Evolutionary conservation across 2,888 invertebrate species (phyloP), one percentile per base, ranked within the genome.

Genomic region (Cephus pulcher): DNA sequence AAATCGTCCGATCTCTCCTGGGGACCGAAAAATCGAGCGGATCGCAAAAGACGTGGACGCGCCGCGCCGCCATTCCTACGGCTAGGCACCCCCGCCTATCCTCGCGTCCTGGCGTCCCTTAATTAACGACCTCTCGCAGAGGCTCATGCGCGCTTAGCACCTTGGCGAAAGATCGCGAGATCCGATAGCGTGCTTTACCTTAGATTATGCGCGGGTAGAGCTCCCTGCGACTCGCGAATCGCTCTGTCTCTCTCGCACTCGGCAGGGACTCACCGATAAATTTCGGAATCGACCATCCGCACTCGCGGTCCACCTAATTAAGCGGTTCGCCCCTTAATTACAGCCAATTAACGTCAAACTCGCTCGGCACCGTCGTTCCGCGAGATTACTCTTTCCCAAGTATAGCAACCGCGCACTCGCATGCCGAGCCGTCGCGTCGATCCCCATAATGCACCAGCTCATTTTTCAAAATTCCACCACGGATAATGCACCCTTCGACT

Each of bases 341-440:
- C 86, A 85, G 86, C 87, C 88, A 89, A 89, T 89, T 89, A 89
- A 89, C 85, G 88, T 89, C 88, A 88, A 87, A 86, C 84, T 86
- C 82, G 80, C 79, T 81, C 75, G 69, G 77, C 78, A 78, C 80
- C 81, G 85, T 85, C 81, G 80, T 79, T 34, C 73, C 68, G 12
- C 40, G 40, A 81, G 82, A 85, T 82, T 83, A 35, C 34, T 9
- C 30, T 56, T 23, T 56, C 56, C 56, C 56, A 9, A 23, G 56
- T 56, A 56, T 56, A 56, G 56, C 23, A 23, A 56, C 56, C 15
- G 6, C 9, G 9, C 1, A 56, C 23, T 56, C 9, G 23, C 56
- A 56, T 23, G 23, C 56, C 23, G 23, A 56, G 23, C 9, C 56
- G 1, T 23, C 23, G 6, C 23, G 23, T 23, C 6, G 56, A 23